Conservation (phyloP, 2,888 invertebrate species). For the Lithophane semibrunnea region DNA sequence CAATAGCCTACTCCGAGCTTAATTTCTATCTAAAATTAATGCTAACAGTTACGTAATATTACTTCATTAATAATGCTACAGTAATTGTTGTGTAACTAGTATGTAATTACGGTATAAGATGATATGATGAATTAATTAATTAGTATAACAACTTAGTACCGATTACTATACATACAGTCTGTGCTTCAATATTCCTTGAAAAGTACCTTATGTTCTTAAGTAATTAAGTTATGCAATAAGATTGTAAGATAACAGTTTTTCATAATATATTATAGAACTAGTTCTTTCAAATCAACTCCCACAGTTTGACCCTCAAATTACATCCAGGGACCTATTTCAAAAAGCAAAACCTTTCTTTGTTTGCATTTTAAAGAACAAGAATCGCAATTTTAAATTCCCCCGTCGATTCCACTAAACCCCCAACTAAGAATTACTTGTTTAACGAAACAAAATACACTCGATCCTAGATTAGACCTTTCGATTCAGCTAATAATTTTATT, state of each 20-base stretch:
- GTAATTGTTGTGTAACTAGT: conserved; percentile 19
- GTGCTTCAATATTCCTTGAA: background rate
- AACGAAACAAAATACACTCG: conserved; percentile 76
- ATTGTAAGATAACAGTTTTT: no score
- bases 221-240: no score
- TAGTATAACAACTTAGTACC: conserved; percentile 13
- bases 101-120: conserved; percentile 19
- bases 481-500: conserved; percentile 82
- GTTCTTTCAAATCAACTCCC: no score
- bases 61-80: conserved; percentile 55
- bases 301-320: no score
- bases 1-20: conserved; percentile 31
- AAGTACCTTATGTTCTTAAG: no score
- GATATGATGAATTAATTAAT: conserved; percentile 51
- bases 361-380: background rate
- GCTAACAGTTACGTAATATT: conserved; percentile 40
- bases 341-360: background rate
- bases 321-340: no score
- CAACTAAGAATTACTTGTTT: conserved; percentile 57
- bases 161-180: background rate
- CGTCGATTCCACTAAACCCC: conserved; percentile 69
- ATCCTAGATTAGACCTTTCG: conserved; percentile 81
- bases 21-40: conserved; percentile 39
- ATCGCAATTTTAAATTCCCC: conserved; percentile 56
- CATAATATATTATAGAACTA: no score